phyloP scores from a whole-genome alignment of 2,888 invertebrate genomes.

The Deroplatys truncata region DNA sequence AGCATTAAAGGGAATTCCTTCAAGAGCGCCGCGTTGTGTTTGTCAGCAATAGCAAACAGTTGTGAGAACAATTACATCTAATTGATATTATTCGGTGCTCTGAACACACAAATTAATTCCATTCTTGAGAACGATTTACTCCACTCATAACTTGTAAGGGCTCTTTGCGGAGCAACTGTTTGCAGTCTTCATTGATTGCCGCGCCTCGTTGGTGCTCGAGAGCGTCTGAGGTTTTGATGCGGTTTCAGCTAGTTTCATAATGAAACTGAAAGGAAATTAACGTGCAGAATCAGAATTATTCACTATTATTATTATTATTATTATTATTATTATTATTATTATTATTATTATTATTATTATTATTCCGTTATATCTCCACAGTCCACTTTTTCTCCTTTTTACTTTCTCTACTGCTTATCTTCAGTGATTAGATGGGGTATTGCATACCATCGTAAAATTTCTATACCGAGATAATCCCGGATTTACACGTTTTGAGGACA shows the following conservation, averaged over 20 bases:
- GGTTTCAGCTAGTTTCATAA: no score
- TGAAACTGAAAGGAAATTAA: no score
- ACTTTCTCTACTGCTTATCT: no score
- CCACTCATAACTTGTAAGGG: neutral
- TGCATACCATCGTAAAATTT: no score
- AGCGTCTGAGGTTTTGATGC: no score
- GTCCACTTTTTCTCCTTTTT: neutral
- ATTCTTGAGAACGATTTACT: neutral
- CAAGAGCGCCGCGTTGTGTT: neutral
- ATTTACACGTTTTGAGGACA: no score
- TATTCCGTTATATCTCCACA: neutral
- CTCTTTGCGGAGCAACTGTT: neutral
- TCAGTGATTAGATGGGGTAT: no score
- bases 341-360: neutral
- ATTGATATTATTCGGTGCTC: neutral
- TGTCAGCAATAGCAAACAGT: neutral
- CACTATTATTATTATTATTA: neutral
- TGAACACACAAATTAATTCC: neutral
- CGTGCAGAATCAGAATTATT: no score
- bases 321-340: neutral
- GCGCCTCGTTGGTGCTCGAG: no score
- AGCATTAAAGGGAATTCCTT: neutral
- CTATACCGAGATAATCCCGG: no score
- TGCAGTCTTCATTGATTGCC: neutral
- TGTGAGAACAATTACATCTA: neutral